These are phyloP conservation scores for Lasius platythorax DNA, from an alignment of 2,888 invertebrate genomes.

Conservation along the genomic window DNA sequence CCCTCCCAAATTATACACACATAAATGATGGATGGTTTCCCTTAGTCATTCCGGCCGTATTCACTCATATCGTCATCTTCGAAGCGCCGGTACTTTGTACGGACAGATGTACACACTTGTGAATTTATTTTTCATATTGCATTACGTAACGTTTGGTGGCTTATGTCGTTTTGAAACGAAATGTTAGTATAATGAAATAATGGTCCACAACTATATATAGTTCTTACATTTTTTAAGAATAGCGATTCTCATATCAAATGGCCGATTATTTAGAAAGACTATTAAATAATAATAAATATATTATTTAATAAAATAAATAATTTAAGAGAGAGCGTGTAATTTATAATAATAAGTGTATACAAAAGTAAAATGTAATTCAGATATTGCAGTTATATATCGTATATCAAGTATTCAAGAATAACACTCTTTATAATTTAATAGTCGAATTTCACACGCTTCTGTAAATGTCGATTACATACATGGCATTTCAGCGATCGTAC, in stretches of 20 bases:
- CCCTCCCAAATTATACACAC: slow-evolving; percentile 77
- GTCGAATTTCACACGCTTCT: too few species aligned
- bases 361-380: not conserved
- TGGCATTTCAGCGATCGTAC: not conserved
- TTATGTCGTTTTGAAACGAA: not conserved
- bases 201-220: not conserved
- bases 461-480: too few species aligned
- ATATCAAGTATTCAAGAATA: not conserved
- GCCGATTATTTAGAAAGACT: not conserved
- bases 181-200: slow-evolving; percentile 9
- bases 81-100: slow-evolving; percentile 2
- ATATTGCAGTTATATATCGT: not conserved
- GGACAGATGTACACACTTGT: slow-evolving; percentile 21
- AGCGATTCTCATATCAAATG: slow-evolving; percentile 2
- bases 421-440: slow-evolving; percentile 15
- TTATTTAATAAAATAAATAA: not conserved
- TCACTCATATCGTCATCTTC: slow-evolving; percentile 33
- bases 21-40: slow-evolving; percentile 80
- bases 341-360: not conserved
- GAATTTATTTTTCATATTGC: slow-evolving; percentile 42
- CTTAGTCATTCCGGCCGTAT: slow-evolving; percentile 37
- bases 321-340: not conserved
- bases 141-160: not conserved
- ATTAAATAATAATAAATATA: slow-evolving; percentile 17
- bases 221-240: slow-evolving; percentile 21